A percentile compares a stretch with the other conserved stretches of the same genome.
Conservation (phyloP, 2,888 invertebrate genomes). For the Agrochola litura region DNA sequence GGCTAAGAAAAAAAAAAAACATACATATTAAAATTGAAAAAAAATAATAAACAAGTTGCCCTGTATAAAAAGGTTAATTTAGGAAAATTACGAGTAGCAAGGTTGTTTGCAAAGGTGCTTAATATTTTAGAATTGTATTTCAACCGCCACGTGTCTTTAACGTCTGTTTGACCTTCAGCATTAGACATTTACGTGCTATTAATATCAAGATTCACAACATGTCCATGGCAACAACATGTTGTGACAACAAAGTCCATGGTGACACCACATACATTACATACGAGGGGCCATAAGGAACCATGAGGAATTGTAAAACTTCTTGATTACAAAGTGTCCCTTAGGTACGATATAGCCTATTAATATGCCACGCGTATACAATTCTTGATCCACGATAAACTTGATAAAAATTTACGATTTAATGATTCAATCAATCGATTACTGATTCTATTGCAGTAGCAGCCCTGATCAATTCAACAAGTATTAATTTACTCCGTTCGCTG, state of each 20-base stretch:
- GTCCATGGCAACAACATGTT: conserved; percentile 23
- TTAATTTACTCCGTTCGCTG: conserved; percentile 51
- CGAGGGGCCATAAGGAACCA: conserved; percentile 19
- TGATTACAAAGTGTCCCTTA: conserved; percentile 35
- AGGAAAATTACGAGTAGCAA: too few species aligned
- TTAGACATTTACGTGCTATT: neutral
- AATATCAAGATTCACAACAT: conserved; percentile 40
- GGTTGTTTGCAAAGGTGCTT: neutral
- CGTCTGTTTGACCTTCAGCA: conserved; percentile 8
- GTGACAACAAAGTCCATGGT: conserved; percentile 10
- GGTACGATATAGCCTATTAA: conserved; percentile 17
- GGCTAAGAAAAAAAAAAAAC: too few species aligned
- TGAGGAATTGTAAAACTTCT: conserved; percentile 32
- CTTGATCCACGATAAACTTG: conserved; percentile 24
- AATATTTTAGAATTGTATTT: neutral
- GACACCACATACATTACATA: conserved; percentile 7
- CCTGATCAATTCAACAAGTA: conserved; percentile 49
- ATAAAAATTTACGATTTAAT: conserved; percentile 10
- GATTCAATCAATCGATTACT: conserved; percentile 9
- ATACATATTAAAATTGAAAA: too few species aligned
- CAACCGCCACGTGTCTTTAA: neutral
- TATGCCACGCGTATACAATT: conserved; percentile 28
- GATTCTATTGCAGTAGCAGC: conserved; percentile 41
- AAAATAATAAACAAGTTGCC: too few species aligned
- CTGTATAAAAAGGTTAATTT: neutral